phyloP scores from a whole-genome alignment of 2,888 invertebrate genomes.

The Sinhomidia bicolor region DNA sequence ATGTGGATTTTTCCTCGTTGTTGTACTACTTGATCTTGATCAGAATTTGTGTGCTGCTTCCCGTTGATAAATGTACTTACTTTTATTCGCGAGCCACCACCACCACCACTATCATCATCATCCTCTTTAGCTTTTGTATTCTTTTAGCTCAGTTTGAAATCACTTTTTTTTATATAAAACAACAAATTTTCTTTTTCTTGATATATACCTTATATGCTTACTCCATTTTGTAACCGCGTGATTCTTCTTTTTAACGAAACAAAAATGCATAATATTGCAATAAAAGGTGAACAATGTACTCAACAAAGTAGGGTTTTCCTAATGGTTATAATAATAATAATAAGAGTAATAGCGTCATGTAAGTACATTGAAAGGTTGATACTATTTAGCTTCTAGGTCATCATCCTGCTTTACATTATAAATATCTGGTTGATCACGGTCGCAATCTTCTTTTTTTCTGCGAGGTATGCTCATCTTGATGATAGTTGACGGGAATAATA shows the following conservation, averaged over 20 bases:
- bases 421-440: constrained; percentile 61
- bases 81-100: constrained; percentile 1
- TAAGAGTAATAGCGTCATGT: constrained; percentile 21
- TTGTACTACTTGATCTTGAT: constrained; percentile 57
- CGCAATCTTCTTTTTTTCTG: constrained; percentile 51
- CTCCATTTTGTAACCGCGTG: no score
- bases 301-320: constrained; percentile 28
- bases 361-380: constrained; percentile 36
- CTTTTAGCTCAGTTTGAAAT: constrained; percentile 5
- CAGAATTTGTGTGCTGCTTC: constrained; percentile 53
- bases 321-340: constrained; percentile 26
- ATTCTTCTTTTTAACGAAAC: neutral
- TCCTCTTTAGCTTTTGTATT: neutral
- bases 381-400: constrained; percentile 60
- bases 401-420: constrained; percentile 49
- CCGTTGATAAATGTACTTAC: constrained; percentile 48
- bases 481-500: neutral
- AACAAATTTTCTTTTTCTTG: constrained; percentile 10
- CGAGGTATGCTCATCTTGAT: neutral
- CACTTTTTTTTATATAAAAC: constrained; percentile 10
- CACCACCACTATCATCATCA: neutral
- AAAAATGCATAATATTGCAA: constrained; percentile 24
- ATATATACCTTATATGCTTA: no score
- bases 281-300: constrained; percentile 43
- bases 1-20: constrained; percentile 67